Base-by-base conservation (phyloP, 2,113 vertebrate species). In the Buteo buteo region DNA sequence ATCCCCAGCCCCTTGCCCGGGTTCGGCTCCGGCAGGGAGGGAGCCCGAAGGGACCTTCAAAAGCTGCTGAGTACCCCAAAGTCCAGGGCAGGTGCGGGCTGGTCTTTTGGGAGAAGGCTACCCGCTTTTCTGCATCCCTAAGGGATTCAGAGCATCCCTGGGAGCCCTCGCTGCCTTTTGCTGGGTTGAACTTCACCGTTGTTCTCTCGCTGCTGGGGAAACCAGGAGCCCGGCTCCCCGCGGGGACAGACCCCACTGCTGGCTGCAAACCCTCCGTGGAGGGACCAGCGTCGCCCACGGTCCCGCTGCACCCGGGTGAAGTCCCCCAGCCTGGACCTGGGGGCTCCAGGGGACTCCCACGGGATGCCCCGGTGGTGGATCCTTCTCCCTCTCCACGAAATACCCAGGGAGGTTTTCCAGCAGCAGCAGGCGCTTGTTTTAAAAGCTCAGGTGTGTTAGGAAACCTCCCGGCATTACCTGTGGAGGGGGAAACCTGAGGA, bases 261-360 rank as follows among this genome's bases (percentile, higher is more conserved):
- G 25, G 34, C 67, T 29, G 47, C 20, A 4, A 67, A 8, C 22
- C 25, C 24, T 11, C 34, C 7, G 0, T 1, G 22, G 32, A 54
- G 29, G 34, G 5, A 64, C 24, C 8, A 1, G 2, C 0, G 5
- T 2, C 25, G 6, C 47, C 62, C n/a, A 2, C 38, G 55, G 17
- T 47, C n/a, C 50, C 11, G 0, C 45, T 15, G 50, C 3, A 0
- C n/a, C 9, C 16, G 1, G 16, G 34, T 10, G 52, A 52, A 52
- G 9, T 6, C 49, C 61, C 57, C 42, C 72, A 47, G 36, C 73
- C 54, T 1, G 47, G 40, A 24, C 34, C 55, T 16, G 8, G 52
- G 15, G 16, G 17, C 7, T 84, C 72, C 34, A 14, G 7, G 7
- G 74, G 70, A 26, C 4, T 86, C 88, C 45, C 65, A 5, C 2